These are phyloP conservation scores for Zeugodacus cucurbitae DNA, from an alignment of 1,140 invertebrate species.

Conservation along the genomic window DNA sequence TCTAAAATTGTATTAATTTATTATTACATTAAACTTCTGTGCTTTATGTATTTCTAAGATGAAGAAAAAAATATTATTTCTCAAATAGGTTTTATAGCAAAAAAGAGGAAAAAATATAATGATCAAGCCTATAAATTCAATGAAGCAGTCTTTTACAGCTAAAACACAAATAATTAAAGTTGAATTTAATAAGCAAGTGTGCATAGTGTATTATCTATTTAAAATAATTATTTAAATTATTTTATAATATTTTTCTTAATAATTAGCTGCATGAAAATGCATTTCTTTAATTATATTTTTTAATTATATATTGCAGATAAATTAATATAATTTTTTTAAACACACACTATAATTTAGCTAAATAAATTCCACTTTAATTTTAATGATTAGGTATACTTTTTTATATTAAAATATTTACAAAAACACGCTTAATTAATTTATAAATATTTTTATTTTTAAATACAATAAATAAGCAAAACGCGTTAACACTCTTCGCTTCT, in stretches of 20 bases:
- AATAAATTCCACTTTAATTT: neutral
- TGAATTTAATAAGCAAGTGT: neutral
- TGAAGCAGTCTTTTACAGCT: neutral
- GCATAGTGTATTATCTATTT: neutral
- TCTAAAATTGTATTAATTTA: too few relatives aligned
- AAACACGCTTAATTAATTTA: neutral
- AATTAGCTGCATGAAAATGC: neutral
- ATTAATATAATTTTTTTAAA: neutral
- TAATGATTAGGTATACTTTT: neutral
- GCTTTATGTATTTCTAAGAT: too few relatives aligned
- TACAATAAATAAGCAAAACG: neutral
- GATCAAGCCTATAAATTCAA: too few relatives aligned
- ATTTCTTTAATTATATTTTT: neutral
- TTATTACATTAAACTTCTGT: too few relatives aligned
- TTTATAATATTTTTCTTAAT: neutral
- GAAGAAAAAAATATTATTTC: too few relatives aligned
- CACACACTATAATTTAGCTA: neutral
- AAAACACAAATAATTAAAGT: neutral
- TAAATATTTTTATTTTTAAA: neutral
- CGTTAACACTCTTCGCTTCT: neutral
- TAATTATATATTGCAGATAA: neutral
- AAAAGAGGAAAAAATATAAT: too few relatives aligned
- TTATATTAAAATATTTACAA: neutral
- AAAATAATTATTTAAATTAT: neutral
- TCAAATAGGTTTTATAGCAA: too few relatives aligned